Conservation (phyloP, 2,113 vertebrate species). For the Phaetusa simplex region DNA sequence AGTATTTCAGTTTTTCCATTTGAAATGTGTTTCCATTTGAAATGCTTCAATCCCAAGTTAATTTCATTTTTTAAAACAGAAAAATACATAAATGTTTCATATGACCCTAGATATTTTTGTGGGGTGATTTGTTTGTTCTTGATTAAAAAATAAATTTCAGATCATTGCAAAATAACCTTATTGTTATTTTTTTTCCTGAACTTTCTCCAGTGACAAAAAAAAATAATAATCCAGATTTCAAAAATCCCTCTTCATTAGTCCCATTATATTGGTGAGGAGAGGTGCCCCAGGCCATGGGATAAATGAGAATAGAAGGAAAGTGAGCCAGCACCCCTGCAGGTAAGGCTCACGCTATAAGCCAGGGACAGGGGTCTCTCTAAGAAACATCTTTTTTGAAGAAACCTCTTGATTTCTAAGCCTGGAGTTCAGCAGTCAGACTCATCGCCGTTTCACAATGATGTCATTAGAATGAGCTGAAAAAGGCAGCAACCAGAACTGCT, state of each 20-base stretch:
- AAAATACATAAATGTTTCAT: not conserved
- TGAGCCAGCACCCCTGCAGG: not conserved
- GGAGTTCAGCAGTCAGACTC: not conserved
- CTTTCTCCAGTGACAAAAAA: not conserved
- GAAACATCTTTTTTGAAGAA: not conserved
- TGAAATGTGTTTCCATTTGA: not conserved
- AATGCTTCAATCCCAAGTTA: not conserved
- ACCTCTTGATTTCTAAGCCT: not conserved
- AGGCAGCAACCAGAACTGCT: not conserved
- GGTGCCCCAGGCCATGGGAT: not conserved
- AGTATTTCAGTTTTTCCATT: not conserved
- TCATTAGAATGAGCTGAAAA: not conserved
- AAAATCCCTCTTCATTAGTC: not conserved
- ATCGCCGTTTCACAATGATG: fast-evolving
- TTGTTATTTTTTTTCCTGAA: not conserved
- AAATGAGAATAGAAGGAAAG: not conserved
- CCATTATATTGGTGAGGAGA: not conserved
- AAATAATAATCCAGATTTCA: not conserved
- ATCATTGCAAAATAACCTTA: not conserved
- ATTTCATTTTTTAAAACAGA: not conserved
- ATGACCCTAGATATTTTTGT: not conserved
- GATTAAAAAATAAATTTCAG: not conserved
- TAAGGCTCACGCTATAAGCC: not conserved
- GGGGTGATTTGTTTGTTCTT: not conserved
- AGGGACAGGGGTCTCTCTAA: not conserved